Evolutionary conservation across 2,888 invertebrate species (phyloP).

Genomic region (Geotrupes spiniger): DNA sequence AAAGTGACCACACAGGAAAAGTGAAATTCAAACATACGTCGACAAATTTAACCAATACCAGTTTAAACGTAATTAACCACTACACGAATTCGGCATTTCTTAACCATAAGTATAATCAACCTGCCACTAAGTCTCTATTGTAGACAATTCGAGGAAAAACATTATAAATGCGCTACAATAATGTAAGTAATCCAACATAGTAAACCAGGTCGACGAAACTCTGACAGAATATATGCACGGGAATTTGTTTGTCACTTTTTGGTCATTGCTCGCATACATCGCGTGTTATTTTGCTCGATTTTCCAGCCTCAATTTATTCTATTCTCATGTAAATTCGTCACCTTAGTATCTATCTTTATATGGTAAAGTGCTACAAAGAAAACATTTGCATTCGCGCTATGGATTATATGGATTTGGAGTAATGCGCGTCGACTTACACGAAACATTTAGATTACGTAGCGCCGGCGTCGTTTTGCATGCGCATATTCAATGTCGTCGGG

Average conservation of each 20-base stretch:
- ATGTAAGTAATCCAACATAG: too few relatives aligned
- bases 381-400: slow-evolving; percentile 12
- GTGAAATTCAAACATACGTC: too few relatives aligned
- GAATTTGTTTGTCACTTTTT: slow-evolving; percentile 4
- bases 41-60: too few relatives aligned
- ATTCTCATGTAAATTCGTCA: slow-evolving; percentile 42
- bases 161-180: too few relatives aligned
- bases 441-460: slow-evolving; percentile 18
- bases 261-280: slow-evolving; percentile 18
- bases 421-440: slow-evolving; percentile 11
- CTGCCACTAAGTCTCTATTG: too few relatives aligned
- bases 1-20: too few relatives aligned
- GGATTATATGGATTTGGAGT: slow-evolving; percentile 15
- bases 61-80: too few relatives aligned
- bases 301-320: slow-evolving; percentile 35
- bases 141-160: too few relatives aligned
- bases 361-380: slow-evolving; percentile 17
- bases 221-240: too few relatives aligned
- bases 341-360: slow-evolving; percentile 30
- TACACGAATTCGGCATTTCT: too few relatives aligned
- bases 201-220: too few relatives aligned
- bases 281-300: slow-evolving; percentile 15
- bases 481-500: slow-evolving; percentile 17
- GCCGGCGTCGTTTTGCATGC: slow-evolving; percentile 16
- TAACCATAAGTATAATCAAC: too few relatives aligned